phyloP scores from a whole-genome alignment of 2,888 invertebrate species.

The Hirtodrosophila alboralis region DNA sequence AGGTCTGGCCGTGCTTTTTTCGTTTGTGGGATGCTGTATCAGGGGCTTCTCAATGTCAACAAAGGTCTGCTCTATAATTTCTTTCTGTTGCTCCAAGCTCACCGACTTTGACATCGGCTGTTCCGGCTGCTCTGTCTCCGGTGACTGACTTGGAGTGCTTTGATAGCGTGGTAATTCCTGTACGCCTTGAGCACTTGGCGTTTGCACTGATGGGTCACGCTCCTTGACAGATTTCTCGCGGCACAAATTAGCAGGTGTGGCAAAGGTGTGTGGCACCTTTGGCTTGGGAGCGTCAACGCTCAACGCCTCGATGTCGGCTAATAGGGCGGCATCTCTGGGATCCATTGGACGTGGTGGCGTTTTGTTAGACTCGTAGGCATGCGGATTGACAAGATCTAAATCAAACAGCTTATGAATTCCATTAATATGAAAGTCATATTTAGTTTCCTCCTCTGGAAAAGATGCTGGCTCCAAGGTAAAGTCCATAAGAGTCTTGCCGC shows the following conservation, averaged over 20 bases:
- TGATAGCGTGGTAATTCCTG: too few species aligned
- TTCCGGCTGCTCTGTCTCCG: background rate
- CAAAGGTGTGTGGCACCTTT: background rate
- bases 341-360: conserved; percentile 17
- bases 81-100: conserved; percentile 25
- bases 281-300: conserved; percentile 7
- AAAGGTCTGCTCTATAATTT: conserved; percentile 37
- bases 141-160: too few species aligned
- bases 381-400: conserved; percentile 41
- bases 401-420: conserved; percentile 55
- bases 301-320: conserved; percentile 33
- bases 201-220: background rate
- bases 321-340: conserved; percentile 22
- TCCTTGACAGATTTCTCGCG: conserved; percentile 31
- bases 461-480: conserved; percentile 34
- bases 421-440: conserved; percentile 19
- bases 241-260: conserved; percentile 27
- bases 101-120: background rate
- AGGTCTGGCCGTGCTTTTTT: conserved; percentile 26
- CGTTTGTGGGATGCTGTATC: conserved; percentile 37
- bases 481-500: conserved; percentile 36
- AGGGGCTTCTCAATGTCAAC: conserved; percentile 22
- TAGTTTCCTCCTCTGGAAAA: conserved; percentile 28
- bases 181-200: too few species aligned
- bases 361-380: conserved; percentile 16